Base-by-base conservation (phyloP, 23 tunicate genomes). In the Trididemnum miniatum region DNA sequence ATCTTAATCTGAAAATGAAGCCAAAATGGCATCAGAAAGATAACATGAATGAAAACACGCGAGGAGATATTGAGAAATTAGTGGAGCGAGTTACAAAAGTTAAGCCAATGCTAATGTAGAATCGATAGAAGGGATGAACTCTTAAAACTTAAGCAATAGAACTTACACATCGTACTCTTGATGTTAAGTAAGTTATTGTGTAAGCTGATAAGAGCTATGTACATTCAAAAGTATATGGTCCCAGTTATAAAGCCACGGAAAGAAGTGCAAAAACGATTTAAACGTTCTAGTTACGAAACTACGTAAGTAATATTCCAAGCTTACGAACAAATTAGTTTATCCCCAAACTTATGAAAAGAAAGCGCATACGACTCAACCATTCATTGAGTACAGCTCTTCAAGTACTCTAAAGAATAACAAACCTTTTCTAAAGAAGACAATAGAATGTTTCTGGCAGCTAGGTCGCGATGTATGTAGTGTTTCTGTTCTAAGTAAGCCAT, bases 401-500 rank as follows among this genome's bases (percentile, higher is more conserved):
- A n/a, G n/a, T n/a, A n/a, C n/a, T n/a, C n/a, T 31, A 9, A 73
- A 73, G 31, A 5, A 38, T 3, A 40, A 60, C 83, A 26, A 9
- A 92, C 96, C 78, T 78, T 95, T 87, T 90, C 88, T 25, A 71
- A 71, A 2, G 88, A 92, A 2, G 97, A 88, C 7, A 95, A 82
- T 51, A 95, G 34, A 52, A 96, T 96, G 39, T 96, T 96, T 34
- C 99, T 51, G 5, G 92, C 92, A 60, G 99, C 99, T 18, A 96
- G 81, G 71, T 96, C 99, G 30, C 99, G 71, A 78, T 96, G 99
- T 0, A 96, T 87, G 44, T 86, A 91, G 28, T 71, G 90, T 65
- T 91, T 89, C 2, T 88, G 87, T 71, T 92, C 94, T 31, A 96
- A 74, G 76, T 96, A 96, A 67, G 96, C 94, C 99, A 96, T 96